phyloP scores from a whole-genome alignment of 2,888 invertebrate species.

The Formica aserva region DNA sequence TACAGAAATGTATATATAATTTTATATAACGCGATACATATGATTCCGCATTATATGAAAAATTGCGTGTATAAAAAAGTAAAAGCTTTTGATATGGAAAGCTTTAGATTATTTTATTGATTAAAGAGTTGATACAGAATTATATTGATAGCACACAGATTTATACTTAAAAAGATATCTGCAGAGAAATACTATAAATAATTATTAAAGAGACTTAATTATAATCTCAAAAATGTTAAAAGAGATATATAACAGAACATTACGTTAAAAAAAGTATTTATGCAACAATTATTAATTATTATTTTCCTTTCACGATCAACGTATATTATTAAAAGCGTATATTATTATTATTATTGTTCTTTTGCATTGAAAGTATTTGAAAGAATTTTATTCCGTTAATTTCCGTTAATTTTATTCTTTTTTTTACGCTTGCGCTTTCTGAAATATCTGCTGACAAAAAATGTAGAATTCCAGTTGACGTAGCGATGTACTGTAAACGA shows the following conservation, averaged over 20 bases:
- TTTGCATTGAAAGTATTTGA: not conserved
- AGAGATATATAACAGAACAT: not conserved
- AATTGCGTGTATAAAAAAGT: not conserved
- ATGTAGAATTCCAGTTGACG: not conserved
- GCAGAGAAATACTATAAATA: not conserved
- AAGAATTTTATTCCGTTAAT: not conserved
- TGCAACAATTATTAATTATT: not conserved
- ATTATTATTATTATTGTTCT: not conserved
- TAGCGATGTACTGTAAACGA: conserved; percentile 8
- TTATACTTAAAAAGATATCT: not conserved
- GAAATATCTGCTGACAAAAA: not conserved
- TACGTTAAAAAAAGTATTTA: not conserved
- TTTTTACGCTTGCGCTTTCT: not conserved
- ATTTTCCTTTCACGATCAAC: not conserved
- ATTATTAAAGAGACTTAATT: not conserved
- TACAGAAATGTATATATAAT: not conserved
- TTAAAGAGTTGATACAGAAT: not conserved
- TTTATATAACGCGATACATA: not conserved
- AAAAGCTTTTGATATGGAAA: not conserved
- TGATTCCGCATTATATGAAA: not conserved
- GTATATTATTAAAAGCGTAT: not conserved
- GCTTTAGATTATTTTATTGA: not conserved
- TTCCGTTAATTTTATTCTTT: not conserved
- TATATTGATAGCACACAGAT: not conserved
- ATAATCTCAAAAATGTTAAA: not conserved